A percentile compares a stretch with the other conserved stretches of the same genome.
phyloP scores from a whole-genome alignment of 2,888 invertebrate species.

The Meliscaeva auricollis region DNA sequence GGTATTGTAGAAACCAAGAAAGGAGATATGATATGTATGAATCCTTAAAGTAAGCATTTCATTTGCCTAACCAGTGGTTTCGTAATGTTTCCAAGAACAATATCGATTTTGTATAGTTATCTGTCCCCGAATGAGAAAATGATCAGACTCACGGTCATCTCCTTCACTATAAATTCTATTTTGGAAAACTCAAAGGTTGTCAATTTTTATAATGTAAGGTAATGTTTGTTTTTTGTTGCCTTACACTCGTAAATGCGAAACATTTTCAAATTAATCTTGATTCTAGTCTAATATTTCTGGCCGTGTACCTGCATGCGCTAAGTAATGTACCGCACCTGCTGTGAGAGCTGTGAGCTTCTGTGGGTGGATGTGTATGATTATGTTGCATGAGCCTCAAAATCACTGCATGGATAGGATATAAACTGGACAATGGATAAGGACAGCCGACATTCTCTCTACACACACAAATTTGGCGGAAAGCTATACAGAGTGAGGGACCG shows the following conservation, averaged over 20 bases:
- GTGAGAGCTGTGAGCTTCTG: conserved; percentile 34
- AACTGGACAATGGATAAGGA: conserved; percentile 18
- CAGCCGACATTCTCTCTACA: conserved; percentile 9
- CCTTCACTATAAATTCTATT: too few relatives aligned
- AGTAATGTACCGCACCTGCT: conserved; percentile 69
- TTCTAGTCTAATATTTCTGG: not conserved
- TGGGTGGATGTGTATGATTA: conserved; percentile 39
- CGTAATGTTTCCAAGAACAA: too few relatives aligned
- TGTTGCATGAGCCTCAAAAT: conserved; percentile 25
- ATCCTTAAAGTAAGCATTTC: too few relatives aligned
- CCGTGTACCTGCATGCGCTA: conserved; percentile 33
- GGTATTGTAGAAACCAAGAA: too few relatives aligned
- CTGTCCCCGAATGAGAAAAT: too few relatives aligned
- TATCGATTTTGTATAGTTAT: too few relatives aligned
- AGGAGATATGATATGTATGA: too few relatives aligned
- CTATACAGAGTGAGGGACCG: not conserved
- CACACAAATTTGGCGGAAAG: conserved; percentile 26
- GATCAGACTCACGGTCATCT: too few relatives aligned
- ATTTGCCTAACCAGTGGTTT: too few relatives aligned
- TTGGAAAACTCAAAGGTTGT: too few relatives aligned
- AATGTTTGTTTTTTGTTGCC: too few relatives aligned
- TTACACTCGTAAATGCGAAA: not conserved
- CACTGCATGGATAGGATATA: conserved; percentile 37
- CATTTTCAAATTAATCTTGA: not conserved
- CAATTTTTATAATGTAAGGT: too few relatives aligned